Base-by-base conservation (phyloP, 2,113 vertebrate genomes). In the Centropus bengalensis region DNA sequence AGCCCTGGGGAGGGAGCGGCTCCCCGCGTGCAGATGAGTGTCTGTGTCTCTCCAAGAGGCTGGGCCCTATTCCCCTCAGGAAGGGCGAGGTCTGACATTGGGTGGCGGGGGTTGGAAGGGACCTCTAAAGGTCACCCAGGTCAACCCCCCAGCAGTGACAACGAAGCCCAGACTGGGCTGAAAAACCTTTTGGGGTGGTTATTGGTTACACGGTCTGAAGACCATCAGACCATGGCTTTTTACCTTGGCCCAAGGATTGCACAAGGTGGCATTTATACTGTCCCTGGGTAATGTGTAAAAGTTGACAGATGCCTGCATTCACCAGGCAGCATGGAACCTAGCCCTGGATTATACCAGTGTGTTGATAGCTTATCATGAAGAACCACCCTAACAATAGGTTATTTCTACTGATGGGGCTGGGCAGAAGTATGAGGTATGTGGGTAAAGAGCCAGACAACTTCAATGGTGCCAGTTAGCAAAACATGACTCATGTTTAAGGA, bases 351-450 rank as follows among this genome's bases (percentile, higher is more conserved):
- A 38, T 10, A 18, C 2, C 36, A 82, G 44, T 1, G 15, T 3
- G 5, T 27, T 8, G 79, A 82, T 59, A 95, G 75, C 14, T 73
- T 94, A 58, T 78, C 80, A 33, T 27, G 68, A 58, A 84, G 74
- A 92, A 17, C 42, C 11, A 5, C 23, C 70, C 92, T 91, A 86
- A 62, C 83, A 94, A 94, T 89, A 97, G 95, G 23, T 24, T 45
- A 27, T 71, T 59, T 6, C 45, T 63, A 32, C 36, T 28, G 70
- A 36, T 58, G 52, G 27, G 66, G 63, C 19, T 16, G 13, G 40
- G 76, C 68, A 79, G 78, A 91, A 87, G 33, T 81, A 60, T 3
- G 2, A 9, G 51, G 67, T 60, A 33, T 3, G 8, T 24, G 56
- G 55, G 3, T 82, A 42, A 63, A 4, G 8, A 55, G 24, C 49